These are phyloP conservation scores for Physella acuta DNA, from an alignment of 1,140 invertebrate species.

Conservation along the genomic window DNA sequence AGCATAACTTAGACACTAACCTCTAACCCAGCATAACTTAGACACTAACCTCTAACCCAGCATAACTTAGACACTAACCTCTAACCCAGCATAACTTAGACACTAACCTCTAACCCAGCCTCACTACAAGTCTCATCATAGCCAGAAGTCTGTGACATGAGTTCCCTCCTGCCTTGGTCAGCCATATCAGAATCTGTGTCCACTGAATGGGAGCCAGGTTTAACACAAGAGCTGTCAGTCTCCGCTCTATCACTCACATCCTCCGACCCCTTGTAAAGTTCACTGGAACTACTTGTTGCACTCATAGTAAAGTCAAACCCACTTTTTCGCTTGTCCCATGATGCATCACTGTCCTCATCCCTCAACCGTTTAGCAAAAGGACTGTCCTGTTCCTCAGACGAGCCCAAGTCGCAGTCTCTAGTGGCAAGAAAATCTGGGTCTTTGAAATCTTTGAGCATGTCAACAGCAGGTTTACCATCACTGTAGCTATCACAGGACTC, in stretches of 20 bases:
- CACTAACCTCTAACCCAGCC: no score
- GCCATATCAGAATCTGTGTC: slow-evolving; percentile 43
- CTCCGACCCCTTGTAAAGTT: slow-evolving; percentile 33
- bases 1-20: no score
- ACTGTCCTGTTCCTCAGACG: slow-evolving; percentile 50
- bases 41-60: no score
- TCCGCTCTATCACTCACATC: slow-evolving; percentile 15
- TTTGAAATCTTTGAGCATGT: slow-evolving; percentile 49
- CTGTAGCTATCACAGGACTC: slow-evolving; percentile 45
- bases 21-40: no score
- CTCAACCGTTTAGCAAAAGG: slow-evolving; percentile 27
- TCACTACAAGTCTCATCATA: slow-evolving; percentile 1
- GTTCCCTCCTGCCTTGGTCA: slow-evolving; percentile 30
- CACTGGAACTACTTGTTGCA: slow-evolving; percentile 47
- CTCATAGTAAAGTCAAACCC: slow-evolving; percentile 37
- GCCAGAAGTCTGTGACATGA: neutral
- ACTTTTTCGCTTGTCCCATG: slow-evolving; percentile 26
- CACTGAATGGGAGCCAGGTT: slow-evolving; percentile 33
- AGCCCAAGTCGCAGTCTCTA: slow-evolving; percentile 47
- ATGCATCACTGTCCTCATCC: slow-evolving; percentile 23
- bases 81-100: no score
- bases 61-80: no score
- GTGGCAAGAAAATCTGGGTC: slow-evolving; percentile 46
- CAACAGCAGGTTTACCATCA: slow-evolving; percentile 40
- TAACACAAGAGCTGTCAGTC: slow-evolving; percentile 33